Conservation (phyloP, 2,797 vertebrate genomes). For the Diplodus sargus region DNA sequence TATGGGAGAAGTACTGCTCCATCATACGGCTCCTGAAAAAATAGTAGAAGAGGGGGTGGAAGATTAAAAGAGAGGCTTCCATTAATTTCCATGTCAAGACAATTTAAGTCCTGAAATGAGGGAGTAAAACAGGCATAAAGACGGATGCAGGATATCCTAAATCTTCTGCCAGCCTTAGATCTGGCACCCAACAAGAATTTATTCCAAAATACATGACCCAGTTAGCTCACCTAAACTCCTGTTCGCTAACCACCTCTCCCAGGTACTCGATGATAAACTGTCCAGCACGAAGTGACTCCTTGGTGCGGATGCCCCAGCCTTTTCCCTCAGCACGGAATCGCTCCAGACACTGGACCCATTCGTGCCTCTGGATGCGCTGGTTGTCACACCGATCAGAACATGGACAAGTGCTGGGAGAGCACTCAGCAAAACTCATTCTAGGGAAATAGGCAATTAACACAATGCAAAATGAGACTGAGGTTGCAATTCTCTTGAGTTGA, state of each 20-base stretch:
- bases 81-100: constrained; percentile 7
- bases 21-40: constrained; percentile 95
- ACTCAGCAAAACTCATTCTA: constrained; percentile 99
- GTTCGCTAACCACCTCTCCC: constrained; percentile 98
- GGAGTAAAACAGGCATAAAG: not conserved
- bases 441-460: not conserved
- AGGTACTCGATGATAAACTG: constrained; percentile 99
- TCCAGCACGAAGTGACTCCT: constrained; percentile 92
- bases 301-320: constrained; percentile 99
- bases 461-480: not conserved
- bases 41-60: not conserved
- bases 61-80: constrained; percentile 14
- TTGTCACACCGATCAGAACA: constrained; percentile 94
- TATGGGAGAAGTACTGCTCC: constrained; percentile 98
- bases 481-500: constrained; percentile 4
- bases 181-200: not conserved
- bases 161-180: not conserved
- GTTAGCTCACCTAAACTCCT: constrained; percentile 92
- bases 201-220: not conserved
- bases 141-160: not conserved
- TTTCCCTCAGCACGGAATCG: constrained; percentile 97
- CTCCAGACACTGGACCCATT: constrained; percentile 98
- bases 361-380: constrained; percentile 97
- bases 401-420: constrained; percentile 95
- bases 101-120: not conserved